These are phyloP conservation scores for Limnephilus lunatus DNA, from an alignment of 2,888 invertebrate genomes.

Conservation along the genomic window DNA sequence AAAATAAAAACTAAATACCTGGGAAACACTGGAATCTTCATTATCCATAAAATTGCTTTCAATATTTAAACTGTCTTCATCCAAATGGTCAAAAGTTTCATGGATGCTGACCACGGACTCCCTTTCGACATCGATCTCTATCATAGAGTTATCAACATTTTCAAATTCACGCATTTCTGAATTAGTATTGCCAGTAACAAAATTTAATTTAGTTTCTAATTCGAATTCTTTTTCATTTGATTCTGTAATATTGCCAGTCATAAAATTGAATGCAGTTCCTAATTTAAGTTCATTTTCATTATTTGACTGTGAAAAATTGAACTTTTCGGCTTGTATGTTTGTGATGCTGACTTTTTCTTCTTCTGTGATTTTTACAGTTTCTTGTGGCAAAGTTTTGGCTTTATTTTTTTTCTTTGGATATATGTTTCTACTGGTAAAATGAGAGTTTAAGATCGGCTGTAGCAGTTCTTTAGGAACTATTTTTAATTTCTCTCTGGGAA, in stretches of 20 bases:
- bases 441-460: slow-evolving; percentile 55
- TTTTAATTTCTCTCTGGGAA: slow-evolving; percentile 61
- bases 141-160: background rate
- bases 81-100: background rate
- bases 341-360: background rate
- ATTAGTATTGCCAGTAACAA: slow-evolving; percentile 16
- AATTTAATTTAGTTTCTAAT: slow-evolving; percentile 3
- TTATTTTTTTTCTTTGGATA: background rate
- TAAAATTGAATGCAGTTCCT: slow-evolving; percentile 6
- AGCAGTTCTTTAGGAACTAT: slow-evolving; percentile 62
- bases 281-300: background rate
- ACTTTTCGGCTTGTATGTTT: background rate
- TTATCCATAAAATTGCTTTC: slow-evolving; percentile 18
- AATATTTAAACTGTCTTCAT: slow-evolving; percentile 19
- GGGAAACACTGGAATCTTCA: slow-evolving; percentile 37
- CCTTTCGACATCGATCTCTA: background rate
- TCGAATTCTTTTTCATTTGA: background rate
- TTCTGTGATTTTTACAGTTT: background rate
- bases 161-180: background rate
- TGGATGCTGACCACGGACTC: background rate
- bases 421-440: slow-evolving; percentile 43
- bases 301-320: background rate
- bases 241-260: slow-evolving; percentile 13
- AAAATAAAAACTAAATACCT: slow-evolving; percentile 22
- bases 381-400: background rate